Evolutionary conservation across 2,888 invertebrate genomes (phyloP), one percentile per base, ranked within the genome.

Genomic region (Tribolium freemani): DNA sequence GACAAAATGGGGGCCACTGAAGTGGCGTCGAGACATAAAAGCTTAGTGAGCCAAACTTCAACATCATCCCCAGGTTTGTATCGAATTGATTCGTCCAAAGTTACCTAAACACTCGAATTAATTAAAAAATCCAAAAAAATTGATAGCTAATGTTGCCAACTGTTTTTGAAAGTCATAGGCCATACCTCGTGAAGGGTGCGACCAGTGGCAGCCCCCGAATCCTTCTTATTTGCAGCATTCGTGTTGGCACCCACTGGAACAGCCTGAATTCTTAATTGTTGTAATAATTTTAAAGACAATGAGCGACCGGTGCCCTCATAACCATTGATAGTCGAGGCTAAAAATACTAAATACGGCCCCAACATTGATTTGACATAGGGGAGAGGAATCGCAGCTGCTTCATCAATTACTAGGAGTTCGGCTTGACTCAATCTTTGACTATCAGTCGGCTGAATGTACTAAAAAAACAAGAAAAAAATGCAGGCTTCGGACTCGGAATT

Each of bases 271-370:
- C 94, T 85, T 30, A 99, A 88, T 84, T 99, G 96, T 60, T 97
- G 93, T 66, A 99, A 91, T 13, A 99, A 88, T 86, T 99, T 99
- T 66, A 99, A 88, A 0, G 98, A 97, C 16, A 99, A 88, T 0
- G 98, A 98, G 6, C 99, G 89, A 0, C 99, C 99, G 0, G 99
- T 99, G 64, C 99, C 99, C 88, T 99, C 99, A 85, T 99, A 99
- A 0, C 99, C 99, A 82, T 98, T 96, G 48, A 99, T 95, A 0
- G 99, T 99, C 0, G 99, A 99, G 0, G 99, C 93, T 83, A 99
- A 91, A 84, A 99, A 96, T 8, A 97, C 95, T 38, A 99, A 89
- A 81, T 98, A 98, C 0, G 98, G 96, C 0, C 94, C 95, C 69
- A 96, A 89, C 86, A 98, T 93, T 1, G 93, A 91, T 77, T 96